A percentile compares a stretch with the other conserved stretches of the same genome.
These are phyloP conservation scores for Macropus fuliginosus DNA, from an alignment of 2,797 vertebrate genomes.

Conservation along the genomic window DNA sequence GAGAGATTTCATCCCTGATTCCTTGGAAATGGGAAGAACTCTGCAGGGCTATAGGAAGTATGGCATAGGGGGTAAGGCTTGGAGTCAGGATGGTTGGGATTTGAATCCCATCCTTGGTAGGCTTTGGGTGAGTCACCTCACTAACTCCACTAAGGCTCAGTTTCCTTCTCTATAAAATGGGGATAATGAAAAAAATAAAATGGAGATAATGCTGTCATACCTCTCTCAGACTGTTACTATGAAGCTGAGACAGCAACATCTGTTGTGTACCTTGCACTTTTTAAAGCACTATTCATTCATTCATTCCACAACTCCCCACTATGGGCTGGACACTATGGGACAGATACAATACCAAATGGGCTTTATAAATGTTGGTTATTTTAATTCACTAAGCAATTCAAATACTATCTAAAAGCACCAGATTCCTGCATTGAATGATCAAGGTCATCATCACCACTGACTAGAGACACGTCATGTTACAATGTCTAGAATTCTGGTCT, in stretches of 20 bases:
- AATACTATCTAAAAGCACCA: background rate
- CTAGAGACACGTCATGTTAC: background rate
- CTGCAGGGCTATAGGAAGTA: background rate
- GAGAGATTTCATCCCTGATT: background rate
- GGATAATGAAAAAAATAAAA: background rate
- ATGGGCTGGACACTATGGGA: background rate
- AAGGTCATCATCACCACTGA: background rate
- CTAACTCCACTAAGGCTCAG: background rate
- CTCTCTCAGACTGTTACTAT: background rate
- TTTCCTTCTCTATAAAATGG: conserved; percentile 27
- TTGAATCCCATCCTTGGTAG: background rate
- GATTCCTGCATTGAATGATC: background rate
- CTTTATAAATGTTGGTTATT: background rate
- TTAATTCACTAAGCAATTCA: background rate
- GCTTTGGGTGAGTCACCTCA: rapidly evolving
- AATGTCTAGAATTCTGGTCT: background rate
- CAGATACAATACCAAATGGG: background rate
- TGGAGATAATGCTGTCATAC: background rate
- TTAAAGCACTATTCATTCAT: background rate
- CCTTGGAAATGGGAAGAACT: background rate
- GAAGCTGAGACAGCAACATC: background rate
- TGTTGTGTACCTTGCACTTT: background rate
- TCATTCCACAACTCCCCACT: background rate
- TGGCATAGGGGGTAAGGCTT: background rate
- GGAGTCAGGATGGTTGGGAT: background rate